Percentiles rank a stretch among this genome's conserved stretches.
phyloP scores from a whole-genome alignment of 2,888 invertebrate species.

The Zele albiditarsus region DNA sequence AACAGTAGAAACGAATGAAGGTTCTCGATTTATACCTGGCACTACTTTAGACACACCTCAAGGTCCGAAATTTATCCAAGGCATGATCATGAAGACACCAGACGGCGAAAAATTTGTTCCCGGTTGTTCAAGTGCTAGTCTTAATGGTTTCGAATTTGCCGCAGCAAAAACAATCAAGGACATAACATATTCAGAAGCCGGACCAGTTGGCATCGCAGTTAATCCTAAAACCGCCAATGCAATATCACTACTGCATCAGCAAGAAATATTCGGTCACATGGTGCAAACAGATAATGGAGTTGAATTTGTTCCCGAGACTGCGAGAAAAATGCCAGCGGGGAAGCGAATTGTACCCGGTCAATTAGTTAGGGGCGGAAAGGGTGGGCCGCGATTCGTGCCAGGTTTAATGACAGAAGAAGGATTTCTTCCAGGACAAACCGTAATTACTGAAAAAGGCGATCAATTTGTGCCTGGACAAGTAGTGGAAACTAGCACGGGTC shows the following conservation, averaged over 20 bases:
- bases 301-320: conserved; percentile 79
- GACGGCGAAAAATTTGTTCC: conserved; percentile 79
- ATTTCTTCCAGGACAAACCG: conserved; percentile 82
- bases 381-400: conserved; percentile 80
- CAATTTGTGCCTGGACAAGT: conserved; percentile 84
- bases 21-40: conserved; percentile 77
- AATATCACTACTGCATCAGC: conserved; percentile 70
- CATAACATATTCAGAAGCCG: conserved; percentile 75
- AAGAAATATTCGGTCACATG: conserved; percentile 79
- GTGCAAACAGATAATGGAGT: conserved; percentile 79
- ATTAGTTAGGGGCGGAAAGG: conserved; percentile 77
- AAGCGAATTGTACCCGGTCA: conserved; percentile 79
- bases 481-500: conserved; percentile 79
- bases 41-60: conserved; percentile 78
- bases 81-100: conserved; percentile 78
- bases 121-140: conserved; percentile 74
- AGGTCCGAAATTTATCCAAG: conserved; percentile 80
- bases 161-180: conserved; percentile 77
- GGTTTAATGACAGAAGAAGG: conserved; percentile 80
- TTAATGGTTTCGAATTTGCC: conserved; percentile 76
- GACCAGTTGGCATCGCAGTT: conserved; percentile 76
- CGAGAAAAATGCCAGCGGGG: conserved; percentile 73
- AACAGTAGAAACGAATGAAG: conserved; percentile 72
- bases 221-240: conserved; percentile 75
- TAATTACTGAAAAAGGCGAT: conserved; percentile 80